Conservation (phyloP, 64 coral and sea anemone species). For the Porites lutea region DNA sequence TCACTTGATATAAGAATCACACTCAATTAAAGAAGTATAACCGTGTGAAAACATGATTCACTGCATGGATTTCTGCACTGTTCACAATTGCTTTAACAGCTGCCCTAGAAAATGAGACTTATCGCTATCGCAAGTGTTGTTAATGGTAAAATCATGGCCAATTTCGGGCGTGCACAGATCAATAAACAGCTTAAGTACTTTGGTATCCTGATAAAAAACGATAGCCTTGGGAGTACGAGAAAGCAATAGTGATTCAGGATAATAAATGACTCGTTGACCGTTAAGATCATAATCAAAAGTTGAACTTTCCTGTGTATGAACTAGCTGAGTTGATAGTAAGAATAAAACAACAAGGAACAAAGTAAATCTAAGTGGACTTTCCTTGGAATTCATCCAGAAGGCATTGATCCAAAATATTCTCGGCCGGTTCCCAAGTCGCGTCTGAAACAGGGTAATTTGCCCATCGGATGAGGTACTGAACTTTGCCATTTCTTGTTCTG, state of each 20-base stretch:
- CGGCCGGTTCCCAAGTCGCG: slow-evolving; percentile 33
- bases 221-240: slow-evolving; percentile 25
- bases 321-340: background rate
- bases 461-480: slow-evolving; percentile 61
- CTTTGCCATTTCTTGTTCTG: background rate
- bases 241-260: slow-evolving; percentile 59
- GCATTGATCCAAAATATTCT: slow-evolving; percentile 46
- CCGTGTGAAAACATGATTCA: background rate
- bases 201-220: slow-evolving; percentile 52
- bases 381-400: background rate
- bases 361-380: too few species aligned
- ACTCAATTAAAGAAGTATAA: slow-evolving; percentile 15
- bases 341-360: background rate
- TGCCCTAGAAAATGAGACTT: background rate
- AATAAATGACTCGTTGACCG: slow-evolving; percentile 50
- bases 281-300: background rate
- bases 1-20: slow-evolving; percentile 1
- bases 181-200: background rate
- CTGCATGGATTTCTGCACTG: background rate
- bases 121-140: background rate
- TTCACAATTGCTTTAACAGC: background rate
- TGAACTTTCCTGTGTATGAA: background rate
- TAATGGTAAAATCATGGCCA: background rate
- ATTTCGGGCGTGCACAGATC: background rate
- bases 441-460: background rate